phyloP scores from a whole-genome alignment of 2,113 vertebrate species.

The Oriolus oriolus region DNA sequence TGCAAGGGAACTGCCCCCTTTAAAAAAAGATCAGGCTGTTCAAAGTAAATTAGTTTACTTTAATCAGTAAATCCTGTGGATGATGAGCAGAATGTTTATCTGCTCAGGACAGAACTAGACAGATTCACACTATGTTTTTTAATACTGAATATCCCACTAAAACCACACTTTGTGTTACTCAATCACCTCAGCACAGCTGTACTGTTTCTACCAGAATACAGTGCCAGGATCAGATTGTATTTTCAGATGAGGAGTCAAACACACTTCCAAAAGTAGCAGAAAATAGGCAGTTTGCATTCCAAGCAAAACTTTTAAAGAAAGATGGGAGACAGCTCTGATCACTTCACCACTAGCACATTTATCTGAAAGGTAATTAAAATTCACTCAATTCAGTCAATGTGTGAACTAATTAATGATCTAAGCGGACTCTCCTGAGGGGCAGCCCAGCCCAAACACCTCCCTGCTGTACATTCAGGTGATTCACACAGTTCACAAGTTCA shows the following conservation, averaged over 20 bases:
- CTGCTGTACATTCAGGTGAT: neutral
- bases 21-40: neutral
- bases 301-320: neutral
- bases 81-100: neutral
- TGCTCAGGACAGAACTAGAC: neutral
- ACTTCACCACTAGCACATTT: neutral
- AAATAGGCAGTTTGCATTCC: neutral
- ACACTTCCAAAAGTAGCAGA: neutral
- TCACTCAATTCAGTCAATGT: neutral
- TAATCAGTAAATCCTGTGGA: neutral
- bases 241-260: neutral
- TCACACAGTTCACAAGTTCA: neutral
- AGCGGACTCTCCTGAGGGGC: neutral
- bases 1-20: neutral
- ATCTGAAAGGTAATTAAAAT: constrained; percentile 54
- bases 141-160: neutral
- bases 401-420: constrained; percentile 35
- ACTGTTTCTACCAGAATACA: neutral
- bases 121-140: neutral
- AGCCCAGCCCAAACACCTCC: neutral
- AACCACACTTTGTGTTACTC: neutral
- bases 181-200: neutral
- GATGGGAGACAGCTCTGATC: neutral
- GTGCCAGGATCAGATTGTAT: neutral
- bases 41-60: neutral